These are phyloP conservation scores for Aricia agestis DNA, from an alignment of 1,140 invertebrate genomes.

Conservation along the genomic window DNA sequence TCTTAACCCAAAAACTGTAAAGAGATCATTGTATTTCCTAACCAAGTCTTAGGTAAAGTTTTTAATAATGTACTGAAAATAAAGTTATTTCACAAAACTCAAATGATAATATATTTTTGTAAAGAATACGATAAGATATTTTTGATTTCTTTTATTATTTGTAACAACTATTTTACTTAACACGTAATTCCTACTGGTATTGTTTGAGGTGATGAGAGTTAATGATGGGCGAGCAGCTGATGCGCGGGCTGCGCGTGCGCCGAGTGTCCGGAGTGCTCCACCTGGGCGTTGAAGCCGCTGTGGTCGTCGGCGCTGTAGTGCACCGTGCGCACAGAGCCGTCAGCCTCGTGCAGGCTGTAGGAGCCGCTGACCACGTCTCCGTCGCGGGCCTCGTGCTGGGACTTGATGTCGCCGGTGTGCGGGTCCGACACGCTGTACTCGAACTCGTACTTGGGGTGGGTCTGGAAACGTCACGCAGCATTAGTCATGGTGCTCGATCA, in stretches of 20 bases:
- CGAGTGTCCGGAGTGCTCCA: constrained; percentile 34
- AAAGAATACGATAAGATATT: too few species aligned
- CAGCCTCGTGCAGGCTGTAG: constrained; percentile 71
- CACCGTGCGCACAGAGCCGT: constrained; percentile 58
- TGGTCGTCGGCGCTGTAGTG: constrained; percentile 60
- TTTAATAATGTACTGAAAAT: too few species aligned
- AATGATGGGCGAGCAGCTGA: constrained; percentile 29
- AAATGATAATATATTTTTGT: too few species aligned
- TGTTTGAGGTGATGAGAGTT: constrained; percentile 2
- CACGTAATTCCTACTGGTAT: too few species aligned
- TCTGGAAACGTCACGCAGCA: constrained; percentile 21
- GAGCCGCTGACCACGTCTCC: constrained; percentile 67
- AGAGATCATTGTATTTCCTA: too few species aligned
- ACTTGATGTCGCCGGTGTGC: constrained; percentile 56
- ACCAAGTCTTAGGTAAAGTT: too few species aligned
- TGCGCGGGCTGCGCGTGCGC: constrained; percentile 30
- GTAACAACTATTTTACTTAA: too few species aligned
- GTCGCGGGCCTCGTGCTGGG: constrained; percentile 52
- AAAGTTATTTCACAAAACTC: too few species aligned
- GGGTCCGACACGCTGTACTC: constrained; percentile 63
- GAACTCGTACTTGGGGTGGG: constrained; percentile 61
- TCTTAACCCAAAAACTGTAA: too few species aligned
- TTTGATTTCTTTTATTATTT: too few species aligned
- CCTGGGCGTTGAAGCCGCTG: constrained; percentile 51
- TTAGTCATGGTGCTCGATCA: too few species aligned